Evolutionary conservation across 2,113 vertebrate species (phyloP).

Genomic region (Polypterus senegalus): DNA sequence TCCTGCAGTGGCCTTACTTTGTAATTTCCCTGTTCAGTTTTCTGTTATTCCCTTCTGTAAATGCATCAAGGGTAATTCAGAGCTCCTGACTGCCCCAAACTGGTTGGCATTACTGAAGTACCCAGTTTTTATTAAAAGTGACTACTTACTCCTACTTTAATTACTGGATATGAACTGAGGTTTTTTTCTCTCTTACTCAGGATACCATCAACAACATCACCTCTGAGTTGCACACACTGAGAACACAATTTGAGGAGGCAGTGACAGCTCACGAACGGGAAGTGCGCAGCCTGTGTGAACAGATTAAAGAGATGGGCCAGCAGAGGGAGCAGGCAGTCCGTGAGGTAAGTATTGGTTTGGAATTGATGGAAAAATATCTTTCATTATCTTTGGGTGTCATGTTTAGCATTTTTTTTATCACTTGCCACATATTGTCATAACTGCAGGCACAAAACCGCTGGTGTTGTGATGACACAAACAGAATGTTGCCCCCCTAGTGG

Average conservation of each 20-base stretch:
- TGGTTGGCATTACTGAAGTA: too few species aligned
- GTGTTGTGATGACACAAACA: too few species aligned
- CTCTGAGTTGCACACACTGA: constrained; percentile 39
- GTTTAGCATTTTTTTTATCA: not conserved
- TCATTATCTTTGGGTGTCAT: not conserved
- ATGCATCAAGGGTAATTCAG: not conserved
- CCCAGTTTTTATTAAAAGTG: too few species aligned
- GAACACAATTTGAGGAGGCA: constrained; percentile 46
- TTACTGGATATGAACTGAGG: not conserved
- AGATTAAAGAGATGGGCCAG: constrained; percentile 36
- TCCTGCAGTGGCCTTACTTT: too few species aligned
- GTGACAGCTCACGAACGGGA: constrained; percentile 35
- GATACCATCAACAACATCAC: constrained; percentile 23
- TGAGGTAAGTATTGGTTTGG: constrained; percentile 31
- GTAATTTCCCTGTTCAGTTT: not conserved
- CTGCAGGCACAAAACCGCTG: not conserved
- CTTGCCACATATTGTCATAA: not conserved
- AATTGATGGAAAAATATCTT: too few species aligned
- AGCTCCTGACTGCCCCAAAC: not conserved
- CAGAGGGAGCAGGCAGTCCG: constrained; percentile 30
- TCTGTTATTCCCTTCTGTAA: too few species aligned
- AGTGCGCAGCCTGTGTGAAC: constrained; percentile 32
- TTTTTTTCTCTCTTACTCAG: constrained; percentile 23
- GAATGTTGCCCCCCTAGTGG: too few species aligned
- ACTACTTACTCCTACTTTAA: too few species aligned